Conservation (phyloP, 1,140 invertebrate species). For the Scaptomyza graminum region DNA sequence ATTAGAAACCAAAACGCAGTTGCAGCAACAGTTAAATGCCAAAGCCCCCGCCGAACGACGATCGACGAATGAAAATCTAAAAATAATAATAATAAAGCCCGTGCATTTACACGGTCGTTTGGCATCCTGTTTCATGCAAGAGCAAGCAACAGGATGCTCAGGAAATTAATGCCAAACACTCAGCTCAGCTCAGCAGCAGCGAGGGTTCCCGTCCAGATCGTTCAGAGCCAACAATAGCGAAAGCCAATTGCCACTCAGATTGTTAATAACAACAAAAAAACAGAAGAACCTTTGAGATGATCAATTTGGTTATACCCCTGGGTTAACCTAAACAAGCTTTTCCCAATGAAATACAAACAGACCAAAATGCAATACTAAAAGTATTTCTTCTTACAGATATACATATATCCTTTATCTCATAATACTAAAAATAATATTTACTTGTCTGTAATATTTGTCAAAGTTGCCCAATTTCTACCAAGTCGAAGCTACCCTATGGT, state of each 20-base stretch:
- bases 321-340: too few species aligned
- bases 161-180: slow-evolving; percentile 56
- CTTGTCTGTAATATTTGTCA: too few species aligned
- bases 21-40: slow-evolving; percentile 52
- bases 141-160: slow-evolving; percentile 78
- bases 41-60: slow-evolving; percentile 15
- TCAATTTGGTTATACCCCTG: slow-evolving; percentile 15
- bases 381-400: too few species aligned
- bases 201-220: slow-evolving; percentile 29
- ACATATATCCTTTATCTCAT: too few species aligned
- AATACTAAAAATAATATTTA: too few species aligned
- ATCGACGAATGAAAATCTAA: background rate
- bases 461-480: too few species aligned
- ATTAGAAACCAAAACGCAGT: slow-evolving; percentile 63
- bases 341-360: too few species aligned
- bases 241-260: slow-evolving; percentile 55
- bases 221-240: slow-evolving; percentile 30
- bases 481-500: background rate
- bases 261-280: slow-evolving; percentile 38
- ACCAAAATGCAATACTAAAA: too few species aligned
- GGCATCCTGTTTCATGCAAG: slow-evolving; percentile 81
- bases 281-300: background rate
- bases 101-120: slow-evolving; percentile 72
- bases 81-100: slow-evolving; percentile 32
- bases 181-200: too few species aligned